phyloP scores from a whole-genome alignment of 2,113 vertebrate species.

The Glareola pratincola region DNA sequence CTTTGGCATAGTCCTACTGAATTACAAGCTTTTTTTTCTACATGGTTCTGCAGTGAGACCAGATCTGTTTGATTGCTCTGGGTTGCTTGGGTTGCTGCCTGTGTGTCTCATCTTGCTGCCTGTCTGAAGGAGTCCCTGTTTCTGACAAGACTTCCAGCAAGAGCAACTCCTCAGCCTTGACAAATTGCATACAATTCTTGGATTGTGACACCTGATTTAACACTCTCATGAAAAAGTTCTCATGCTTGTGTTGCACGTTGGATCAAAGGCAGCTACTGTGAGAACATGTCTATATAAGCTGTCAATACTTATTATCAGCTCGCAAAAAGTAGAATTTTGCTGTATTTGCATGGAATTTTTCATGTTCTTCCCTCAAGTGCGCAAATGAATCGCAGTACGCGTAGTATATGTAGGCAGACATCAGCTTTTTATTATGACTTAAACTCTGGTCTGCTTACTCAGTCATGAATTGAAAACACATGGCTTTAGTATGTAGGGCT shows the following conservation, averaged over 20 bases:
- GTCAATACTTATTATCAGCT: conserved; percentile 9
- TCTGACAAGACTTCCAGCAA: neutral
- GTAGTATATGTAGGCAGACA: neutral
- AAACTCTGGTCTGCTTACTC: neutral
- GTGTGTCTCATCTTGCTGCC: neutral
- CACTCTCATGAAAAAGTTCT: neutral
- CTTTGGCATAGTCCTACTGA: neutral
- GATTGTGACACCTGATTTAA: neutral
- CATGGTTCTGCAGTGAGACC: neutral
- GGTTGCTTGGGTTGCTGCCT: neutral
- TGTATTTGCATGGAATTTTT: neutral
- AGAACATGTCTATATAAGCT: neutral
- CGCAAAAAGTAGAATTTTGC: neutral
- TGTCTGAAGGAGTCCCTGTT: neutral
- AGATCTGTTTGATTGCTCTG: neutral
- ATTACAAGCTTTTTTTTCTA: neutral
- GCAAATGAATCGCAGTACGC: neutral
- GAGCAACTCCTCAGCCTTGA: neutral
- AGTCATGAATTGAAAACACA: conserved; percentile 44
- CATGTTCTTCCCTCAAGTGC: neutral
- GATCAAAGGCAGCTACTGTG: neutral
- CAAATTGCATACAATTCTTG: neutral
- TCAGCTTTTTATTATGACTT: conserved; percentile 26
- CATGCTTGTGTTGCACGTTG: neutral
- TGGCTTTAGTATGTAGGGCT: neutral